Conservation (phyloP, 2,797 vertebrate species). For the Malacoctenus gilli region DNA sequence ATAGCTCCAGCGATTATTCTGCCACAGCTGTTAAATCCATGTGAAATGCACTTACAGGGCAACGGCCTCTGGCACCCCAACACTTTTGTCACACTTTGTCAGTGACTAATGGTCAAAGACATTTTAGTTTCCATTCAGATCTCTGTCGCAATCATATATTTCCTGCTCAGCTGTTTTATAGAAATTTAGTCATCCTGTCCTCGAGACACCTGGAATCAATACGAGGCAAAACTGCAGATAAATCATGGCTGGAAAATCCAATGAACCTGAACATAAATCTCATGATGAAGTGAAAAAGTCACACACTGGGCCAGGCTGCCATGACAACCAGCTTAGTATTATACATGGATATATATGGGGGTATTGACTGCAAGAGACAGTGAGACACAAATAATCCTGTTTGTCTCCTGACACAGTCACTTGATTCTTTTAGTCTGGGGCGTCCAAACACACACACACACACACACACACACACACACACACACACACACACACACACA, state of each 20-base stretch:
- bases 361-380: constrained; percentile 38
- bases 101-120: not conserved
- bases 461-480: not conserved
- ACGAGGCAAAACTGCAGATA: not conserved
- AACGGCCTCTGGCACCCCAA: not conserved
- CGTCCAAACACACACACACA: not conserved
- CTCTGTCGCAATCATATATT: not conserved
- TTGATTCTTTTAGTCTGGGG: not conserved
- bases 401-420: not conserved
- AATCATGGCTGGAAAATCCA: constrained; percentile 1
- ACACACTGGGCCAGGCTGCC: not conserved
- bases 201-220: constrained; percentile 17
- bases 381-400: constrained; percentile 39
- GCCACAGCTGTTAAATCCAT: not conserved
- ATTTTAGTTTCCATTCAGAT: not conserved
- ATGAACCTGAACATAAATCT: constrained; percentile 7
- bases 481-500: too few species aligned
- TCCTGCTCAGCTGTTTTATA: not conserved
- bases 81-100: not conserved
- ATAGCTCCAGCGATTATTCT: not conserved
- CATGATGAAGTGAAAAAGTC: constrained; percentile 16
- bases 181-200: not conserved
- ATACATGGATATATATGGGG: constrained; percentile 20
- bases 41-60: too few species aligned
- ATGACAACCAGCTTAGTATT: constrained; percentile 2